Base-by-base conservation (phyloP, 2,888 invertebrate species). In the Diaphora mendica region DNA sequence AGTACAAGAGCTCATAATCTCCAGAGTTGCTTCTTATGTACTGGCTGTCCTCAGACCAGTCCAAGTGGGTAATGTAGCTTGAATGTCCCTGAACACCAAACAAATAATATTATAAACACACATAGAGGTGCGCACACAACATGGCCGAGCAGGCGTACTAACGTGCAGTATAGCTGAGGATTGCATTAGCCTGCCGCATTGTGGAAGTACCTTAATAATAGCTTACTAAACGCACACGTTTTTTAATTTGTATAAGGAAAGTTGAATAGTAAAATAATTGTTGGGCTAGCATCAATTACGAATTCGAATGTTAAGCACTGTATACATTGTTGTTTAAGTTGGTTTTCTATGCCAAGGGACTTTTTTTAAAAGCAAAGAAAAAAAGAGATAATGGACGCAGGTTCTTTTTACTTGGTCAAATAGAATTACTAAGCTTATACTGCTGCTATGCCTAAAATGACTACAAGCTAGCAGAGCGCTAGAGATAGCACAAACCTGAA, bases 1-100 rank as follows among this genome's bases (percentile, higher is more conserved):
- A 99, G 91, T 96, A 99, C n/a, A 99, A 93, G 55, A 99, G 89
- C 91, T 99, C 99, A 87, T 98, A 98, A 90, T 99, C 99, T 72
- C 98, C 98, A 0, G 98, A 98, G 91, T 98, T 99, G 86, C 98
- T 98, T 83, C 98, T 96, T 64, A 99, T 94, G 88, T 97, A 97
- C 88, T 98, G 97, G 82, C 97, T 97, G 90, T 99, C 98, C 11
- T 95, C 95, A 0, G 98, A 98, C 99, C 99, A 99, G 91, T 99
- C 99, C 82, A 99, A 88, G 88, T 99, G 98, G 0, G 98, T 98
- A 76, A 99, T 97, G 90, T 97, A 98, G 91, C 98, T 98, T 0
- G 99, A 98, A 93, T 99, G 99, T 79, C 99, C 99, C 98, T 99
- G 94, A 1, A 62, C 30, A 62, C 3, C 15, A n/a, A n/a, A 44